phyloP scores from a whole-genome alignment of 92 coral and sea anemone genomes.

The Heteractis magnifica region DNA sequence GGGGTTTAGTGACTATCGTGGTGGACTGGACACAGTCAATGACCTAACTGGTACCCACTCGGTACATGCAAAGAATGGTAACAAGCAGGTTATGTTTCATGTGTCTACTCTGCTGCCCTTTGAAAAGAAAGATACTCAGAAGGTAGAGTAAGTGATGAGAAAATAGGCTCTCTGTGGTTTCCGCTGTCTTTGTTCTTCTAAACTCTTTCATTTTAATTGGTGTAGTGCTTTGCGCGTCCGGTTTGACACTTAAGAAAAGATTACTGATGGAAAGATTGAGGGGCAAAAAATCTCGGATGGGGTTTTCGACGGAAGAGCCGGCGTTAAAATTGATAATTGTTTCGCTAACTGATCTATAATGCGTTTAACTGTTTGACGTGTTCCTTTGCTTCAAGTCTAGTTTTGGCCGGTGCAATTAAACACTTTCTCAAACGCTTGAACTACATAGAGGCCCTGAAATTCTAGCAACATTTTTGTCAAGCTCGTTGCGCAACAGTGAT shows the following conservation, averaged over 20 bases:
- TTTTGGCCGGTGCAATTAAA: too few relatives aligned
- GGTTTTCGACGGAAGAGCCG: too few relatives aligned
- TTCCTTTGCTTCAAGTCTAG: too few relatives aligned
- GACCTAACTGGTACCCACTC: constrained; percentile 93
- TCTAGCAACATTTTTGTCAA: too few relatives aligned
- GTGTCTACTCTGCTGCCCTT: constrained; percentile 92
- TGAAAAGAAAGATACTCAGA: constrained; percentile 73
- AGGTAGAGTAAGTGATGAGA: constrained; percentile 42
- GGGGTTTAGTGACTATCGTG: constrained; percentile 85
- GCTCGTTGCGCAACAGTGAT: too few relatives aligned
- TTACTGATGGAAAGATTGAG: background rate
- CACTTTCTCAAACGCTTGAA: too few relatives aligned
- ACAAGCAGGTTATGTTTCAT: constrained; percentile 92
- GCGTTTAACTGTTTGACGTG: too few relatives aligned
- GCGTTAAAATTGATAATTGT: too few relatives aligned
- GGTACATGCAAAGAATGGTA: constrained; percentile 69
- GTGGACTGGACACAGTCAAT: constrained; percentile 76
- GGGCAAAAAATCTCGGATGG: too few relatives aligned
- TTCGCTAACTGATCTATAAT: too few relatives aligned
- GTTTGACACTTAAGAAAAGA: background rate
- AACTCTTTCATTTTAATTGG: background rate
- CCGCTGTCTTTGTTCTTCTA: background rate
- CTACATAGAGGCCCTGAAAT: too few relatives aligned
- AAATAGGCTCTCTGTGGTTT: background rate
- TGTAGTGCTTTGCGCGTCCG: background rate